Conservation (phyloP, 2,888 invertebrate species). For the Macrosiphum euphorbiae region DNA sequence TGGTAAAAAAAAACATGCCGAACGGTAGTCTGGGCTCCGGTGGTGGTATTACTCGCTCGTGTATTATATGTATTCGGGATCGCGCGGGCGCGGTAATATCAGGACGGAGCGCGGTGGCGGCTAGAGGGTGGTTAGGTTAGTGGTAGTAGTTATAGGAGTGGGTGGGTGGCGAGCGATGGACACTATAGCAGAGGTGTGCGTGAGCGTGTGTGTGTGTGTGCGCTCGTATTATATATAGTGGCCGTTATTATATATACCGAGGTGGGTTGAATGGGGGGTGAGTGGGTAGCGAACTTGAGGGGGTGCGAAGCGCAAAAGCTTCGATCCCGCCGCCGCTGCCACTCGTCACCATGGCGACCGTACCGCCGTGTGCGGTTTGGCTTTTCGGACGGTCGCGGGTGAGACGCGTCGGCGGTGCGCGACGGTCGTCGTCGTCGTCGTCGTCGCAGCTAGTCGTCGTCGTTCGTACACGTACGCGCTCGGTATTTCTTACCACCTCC, state of each 20-base stretch:
- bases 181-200: conserved; percentile 1
- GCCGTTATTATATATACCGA: conserved; percentile 32
- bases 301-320: conserved; percentile 36
- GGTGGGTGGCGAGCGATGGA: conserved; percentile 29
- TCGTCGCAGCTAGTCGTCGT: neutral
- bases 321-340: conserved; percentile 47
- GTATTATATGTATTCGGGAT: conserved; percentile 21
- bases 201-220: neutral
- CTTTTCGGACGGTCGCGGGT: conserved; percentile 55
- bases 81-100: conserved; percentile 21
- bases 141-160: neutral
- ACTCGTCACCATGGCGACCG: conserved; percentile 51
- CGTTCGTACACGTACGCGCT: neutral
- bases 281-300: neutral
- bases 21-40: neutral
- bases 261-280: neutral
- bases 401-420: conserved; percentile 1
- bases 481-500: conserved; percentile 22
- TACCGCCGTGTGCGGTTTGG: conserved; percentile 52
- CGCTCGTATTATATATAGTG: conserved; percentile 14
- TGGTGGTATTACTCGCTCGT: neutral
- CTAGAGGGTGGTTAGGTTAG: conserved; percentile 3
- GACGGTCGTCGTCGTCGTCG: neutral
- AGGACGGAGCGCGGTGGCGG: neutral
- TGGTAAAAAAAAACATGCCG: neutral